Base-by-base conservation (phyloP, 1,140 invertebrate species). In the Aphis gossypii region DNA sequence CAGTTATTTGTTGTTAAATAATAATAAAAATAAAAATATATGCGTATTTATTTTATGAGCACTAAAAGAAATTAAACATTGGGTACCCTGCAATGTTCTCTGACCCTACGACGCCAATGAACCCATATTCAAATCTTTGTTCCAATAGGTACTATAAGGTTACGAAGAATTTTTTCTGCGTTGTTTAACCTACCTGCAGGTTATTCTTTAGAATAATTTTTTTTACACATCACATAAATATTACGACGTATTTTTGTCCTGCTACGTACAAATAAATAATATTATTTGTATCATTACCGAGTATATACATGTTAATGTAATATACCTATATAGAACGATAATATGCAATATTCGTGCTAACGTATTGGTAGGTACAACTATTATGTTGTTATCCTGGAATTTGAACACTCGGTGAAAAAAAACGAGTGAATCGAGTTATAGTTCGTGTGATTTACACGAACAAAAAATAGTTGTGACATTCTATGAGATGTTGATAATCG, bases 381-480 rank as follows among this genome's bases (percentile, higher is more conserved):
- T 76, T 76, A 76, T 76, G 60, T 76, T 76, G 60, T 76, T 76
- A 76, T 76, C n/a, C 60, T 76, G 60, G 60, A 76, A 76, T n/a
- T 76, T 76, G 30, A 76, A n/a, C 60, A 76, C 14, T n/a, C 30
- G 30, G 30, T 76, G 60, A 30, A 68, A 76, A 76, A 76, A 76
- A 60, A n/a, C 14, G 4, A 76, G 14, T 76, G 14, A 14, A n/a
- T 76, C n/a, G 30, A 76, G 60, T 76, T 76, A 76, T 76, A 76
- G 60, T 76, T 76, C 60, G 60, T 76, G 60, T 76, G 60, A 76
- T 35, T 76, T 76, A 76, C 60, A 76, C 60, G 60, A 4, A 76
- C 60, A 76, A 76, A 76, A 76, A 76, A 76, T 76, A 76, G 60
- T 76, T 35, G 60, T 76, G 60, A 76, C 60, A 76, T 76, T 76